Evolutionary conservation across 2,888 invertebrate genomes (phyloP), one percentile per base, ranked within the genome.

Genomic region (Apeira syringaria): DNA sequence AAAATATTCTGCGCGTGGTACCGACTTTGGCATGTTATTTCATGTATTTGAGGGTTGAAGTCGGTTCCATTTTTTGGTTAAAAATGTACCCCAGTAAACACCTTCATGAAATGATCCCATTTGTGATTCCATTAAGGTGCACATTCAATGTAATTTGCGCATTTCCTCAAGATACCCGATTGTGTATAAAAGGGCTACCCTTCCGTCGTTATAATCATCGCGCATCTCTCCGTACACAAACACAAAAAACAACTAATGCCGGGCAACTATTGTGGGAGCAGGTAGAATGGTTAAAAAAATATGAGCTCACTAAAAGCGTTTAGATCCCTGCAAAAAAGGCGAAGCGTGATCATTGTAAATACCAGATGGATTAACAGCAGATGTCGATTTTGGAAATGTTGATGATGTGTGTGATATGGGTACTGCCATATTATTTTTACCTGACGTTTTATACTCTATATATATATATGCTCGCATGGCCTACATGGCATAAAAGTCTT

Each of bases 151-250:
- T 71, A 76, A 76, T 80, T 79, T 80, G 75, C 73, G 72, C 74
- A 76, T 81, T 80, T 83, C 80, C 80, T 79, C 72, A 73, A 71
- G 68, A 68, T 72, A 64, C 71, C 68, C 70, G 80, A 80, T 74
- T 68, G 63, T 64, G 72, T 70, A 85, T 77, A 80, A 82, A 79
- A 61, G 72, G 74, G 73, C 79, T 80, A 87, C 86, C 83, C 87
- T 88, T 88, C 87, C 86, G 86, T 82, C 81, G 79, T 74, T 74
- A 69, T 74, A 73, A 76, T 70, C 74, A 74, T 83, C 86, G 86
- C 86, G 87, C 82, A 85, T 78, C 78, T 85, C 81, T 81, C 30
- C 35, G 61, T 68, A 79, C 79, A 80, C 66, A 77, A 70, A 68
- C 61, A 62, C 68, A 68, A 79, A 82, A 75, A 74, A 67, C 61